phyloP scores from a whole-genome alignment of 2,888 invertebrate species.

The Ceramica pisi region DNA sequence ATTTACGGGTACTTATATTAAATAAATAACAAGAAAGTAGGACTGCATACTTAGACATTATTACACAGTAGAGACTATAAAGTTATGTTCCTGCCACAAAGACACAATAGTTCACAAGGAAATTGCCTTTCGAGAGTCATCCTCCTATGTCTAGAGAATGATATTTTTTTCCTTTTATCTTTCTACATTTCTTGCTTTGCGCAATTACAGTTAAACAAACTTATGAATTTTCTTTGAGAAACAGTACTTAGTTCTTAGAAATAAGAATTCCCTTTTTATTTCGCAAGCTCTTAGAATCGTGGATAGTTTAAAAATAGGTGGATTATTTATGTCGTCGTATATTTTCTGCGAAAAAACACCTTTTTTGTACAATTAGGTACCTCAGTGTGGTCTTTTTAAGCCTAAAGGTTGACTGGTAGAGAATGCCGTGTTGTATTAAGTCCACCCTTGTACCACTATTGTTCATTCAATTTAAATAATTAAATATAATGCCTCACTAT shows the following conservation, averaged over 20 bases:
- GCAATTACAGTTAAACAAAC: not conserved
- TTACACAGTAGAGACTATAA: slow-evolving; percentile 9
- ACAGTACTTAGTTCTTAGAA: not conserved
- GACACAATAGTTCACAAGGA: slow-evolving; percentile 42
- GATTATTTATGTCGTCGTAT: too few relatives aligned
- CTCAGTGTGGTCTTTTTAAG: too few relatives aligned
- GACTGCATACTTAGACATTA: slow-evolving; percentile 16
- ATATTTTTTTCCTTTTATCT: slow-evolving; percentile 35
- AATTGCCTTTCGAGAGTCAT: slow-evolving; percentile 37
- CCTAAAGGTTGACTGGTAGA: too few relatives aligned
- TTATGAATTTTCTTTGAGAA: not conserved
- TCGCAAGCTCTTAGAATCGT: not conserved
- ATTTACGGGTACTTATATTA: not conserved
- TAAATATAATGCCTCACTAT: too few relatives aligned
- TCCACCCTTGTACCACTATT: too few relatives aligned
- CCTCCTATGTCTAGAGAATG: slow-evolving; percentile 20
- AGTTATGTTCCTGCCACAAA: slow-evolving; percentile 30
- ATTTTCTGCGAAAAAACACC: too few relatives aligned
- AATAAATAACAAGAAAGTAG: slow-evolving; percentile 3
- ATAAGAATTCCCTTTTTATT: not conserved
- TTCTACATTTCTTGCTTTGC: not conserved
- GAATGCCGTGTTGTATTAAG: too few relatives aligned
- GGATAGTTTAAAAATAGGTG: not conserved
- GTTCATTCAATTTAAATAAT: too few relatives aligned
- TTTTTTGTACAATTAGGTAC: too few relatives aligned